phyloP scores from a whole-genome alignment of 2,113 vertebrate genomes.

The Pseudonaja textilis region DNA sequence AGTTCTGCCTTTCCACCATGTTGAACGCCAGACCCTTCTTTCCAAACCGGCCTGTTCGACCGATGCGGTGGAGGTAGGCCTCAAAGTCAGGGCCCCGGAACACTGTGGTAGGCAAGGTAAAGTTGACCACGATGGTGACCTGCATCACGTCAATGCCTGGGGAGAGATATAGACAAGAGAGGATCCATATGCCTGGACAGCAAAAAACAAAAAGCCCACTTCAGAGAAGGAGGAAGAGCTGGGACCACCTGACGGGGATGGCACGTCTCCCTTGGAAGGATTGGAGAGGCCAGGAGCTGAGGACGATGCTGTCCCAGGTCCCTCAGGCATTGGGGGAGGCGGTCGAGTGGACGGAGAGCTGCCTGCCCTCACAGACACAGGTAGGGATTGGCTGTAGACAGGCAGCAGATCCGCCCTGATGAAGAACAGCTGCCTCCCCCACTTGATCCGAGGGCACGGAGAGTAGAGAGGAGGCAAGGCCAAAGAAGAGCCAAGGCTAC shows the following conservation, averaged over 20 bases:
- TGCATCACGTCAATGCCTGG: slow-evolving; percentile 77
- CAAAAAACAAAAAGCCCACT: background rate
- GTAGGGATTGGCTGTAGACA: background rate
- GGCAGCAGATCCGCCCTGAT: background rate
- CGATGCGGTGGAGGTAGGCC: slow-evolving; percentile 77
- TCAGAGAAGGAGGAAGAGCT: background rate
- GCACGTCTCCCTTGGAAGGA: background rate
- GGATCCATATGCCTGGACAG: background rate
- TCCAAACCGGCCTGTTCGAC: slow-evolving; percentile 71
- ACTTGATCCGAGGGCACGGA: background rate
- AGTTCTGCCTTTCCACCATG: slow-evolving; percentile 60
- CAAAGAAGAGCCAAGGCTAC: background rate
- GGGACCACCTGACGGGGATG: background rate
- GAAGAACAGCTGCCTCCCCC: background rate
- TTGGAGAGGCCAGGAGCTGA: background rate
- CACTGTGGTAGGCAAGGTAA: slow-evolving; percentile 59
- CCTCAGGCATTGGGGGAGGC: background rate
- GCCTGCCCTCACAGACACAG: background rate
- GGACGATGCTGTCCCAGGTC: background rate
- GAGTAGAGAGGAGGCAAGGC: background rate
- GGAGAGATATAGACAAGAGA: background rate
- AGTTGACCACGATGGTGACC: slow-evolving; percentile 76
- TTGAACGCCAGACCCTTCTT: slow-evolving; percentile 73
- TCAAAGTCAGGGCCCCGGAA: slow-evolving; percentile 56
- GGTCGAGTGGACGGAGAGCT: background rate